Evolutionary conservation across 2,888 invertebrate genomes (phyloP), one percentile per base, ranked within the genome.

Genomic region (Halocaridina rubra): DNA sequence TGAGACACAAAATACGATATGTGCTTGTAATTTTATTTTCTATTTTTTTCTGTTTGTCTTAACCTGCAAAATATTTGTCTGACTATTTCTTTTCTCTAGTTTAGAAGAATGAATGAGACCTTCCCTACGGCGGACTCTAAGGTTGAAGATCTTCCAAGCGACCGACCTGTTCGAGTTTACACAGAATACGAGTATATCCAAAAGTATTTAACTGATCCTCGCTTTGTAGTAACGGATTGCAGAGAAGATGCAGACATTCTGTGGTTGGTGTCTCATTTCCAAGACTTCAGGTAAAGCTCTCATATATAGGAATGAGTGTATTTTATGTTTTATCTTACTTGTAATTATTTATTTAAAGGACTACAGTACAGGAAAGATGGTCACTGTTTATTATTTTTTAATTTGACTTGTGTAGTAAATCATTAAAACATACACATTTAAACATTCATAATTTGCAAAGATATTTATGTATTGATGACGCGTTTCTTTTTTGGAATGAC

Each of bases 231-330:
- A 80, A 94, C 95, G 0, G 92, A 94, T 22, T 92, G 93, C 89
- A 93, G 93, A 90, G 92, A 93, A 27, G 93, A 94, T 39, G 97
- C 98, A 1, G 96, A 98, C 91, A 93, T 98, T 87, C 91, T 97
- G 32, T 98, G 97, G 97, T 93, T 94, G 19, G 93, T 93, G 0
- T 92, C 92, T 59, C 96, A 97, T 90, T 97, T 95, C 89, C 96
- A 95, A 91, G 92, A 93, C 82, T 98, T 93, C 90, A 93, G 93
- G 90, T 94, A 89, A 85, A 19, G 19, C 10, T n/a, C n/a, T n/a
- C n/a, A n/a, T 13, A 53, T 10, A 53, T 10, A 19, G 4, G 19
- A 53, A 4, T 19, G 19, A 53, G 10, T 0, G 16, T 10, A 4
- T 53, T 3, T 5, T n/a, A n/a, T 53, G 3, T 53, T 53, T 53